Base-by-base conservation (phyloP, 2,888 invertebrate species). In the Lasioglossum morio region DNA sequence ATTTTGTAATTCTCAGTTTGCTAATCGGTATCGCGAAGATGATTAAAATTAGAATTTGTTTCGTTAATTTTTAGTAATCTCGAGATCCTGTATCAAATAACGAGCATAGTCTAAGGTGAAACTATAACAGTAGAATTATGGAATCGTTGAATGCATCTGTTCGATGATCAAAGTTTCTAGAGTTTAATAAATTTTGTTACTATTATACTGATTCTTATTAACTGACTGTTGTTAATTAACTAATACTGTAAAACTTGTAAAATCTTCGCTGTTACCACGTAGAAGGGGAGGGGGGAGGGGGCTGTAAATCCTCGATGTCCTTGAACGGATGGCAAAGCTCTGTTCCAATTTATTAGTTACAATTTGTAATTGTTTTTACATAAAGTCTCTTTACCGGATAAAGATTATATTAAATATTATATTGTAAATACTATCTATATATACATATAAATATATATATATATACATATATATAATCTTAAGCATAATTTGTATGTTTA, bases 401-500 rank as follows among this genome's bases (percentile, higher is more conserved):
- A 69, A 69, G 66, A 69, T 69, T 69, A 69, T 69, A 69, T 69
- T 34, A 69, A 34, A 69, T 34, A 69, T 69, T 69, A 69, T 34
- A 69, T 69, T 69, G 66, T 69, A 69, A 34, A 69, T 69, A 69
- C 34, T 34, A 37, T 69, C 66, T 69, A 69, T 69, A 69, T 34
- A 34, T 34, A 69, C 0, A 69, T 23, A 69, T 23, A 34, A 0
- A 69, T 37, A 69, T 10, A 66, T 23, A 34, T 66, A 19, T 3
- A 66, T 19, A 34, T 8, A 34, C 7, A 30, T 66, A 34, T 66
- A 34, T 37, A 19, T 69, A 69, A 69, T 34, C 34, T 69, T 69
- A 69, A 69, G 66, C 66, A 69, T 69, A 69, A 69, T 69, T 69
- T 69, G 30, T 69, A 69, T 69, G 34, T 69, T 69, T 69, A 69